These are phyloP conservation scores for Pandemis heparana DNA, from an alignment of 2,888 invertebrate species.

Conservation along the genomic window DNA sequence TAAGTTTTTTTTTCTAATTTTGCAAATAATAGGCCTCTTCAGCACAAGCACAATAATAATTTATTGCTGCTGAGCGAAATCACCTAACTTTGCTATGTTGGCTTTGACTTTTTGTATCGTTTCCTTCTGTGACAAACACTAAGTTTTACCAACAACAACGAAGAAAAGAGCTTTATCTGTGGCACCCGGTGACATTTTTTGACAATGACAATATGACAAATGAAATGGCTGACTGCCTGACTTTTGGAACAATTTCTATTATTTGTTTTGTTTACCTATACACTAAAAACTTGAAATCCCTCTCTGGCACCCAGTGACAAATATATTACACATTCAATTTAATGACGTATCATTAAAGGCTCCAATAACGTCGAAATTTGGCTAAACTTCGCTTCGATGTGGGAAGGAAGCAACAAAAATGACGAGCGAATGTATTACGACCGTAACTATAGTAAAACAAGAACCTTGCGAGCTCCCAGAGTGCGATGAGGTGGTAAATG, in stretches of 20 bases:
- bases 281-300: background rate
- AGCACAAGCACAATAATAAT: no score
- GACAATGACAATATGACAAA: background rate
- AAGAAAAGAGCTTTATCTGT: conserved; percentile 2
- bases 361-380: background rate
- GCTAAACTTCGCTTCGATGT: background rate
- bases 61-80: no score
- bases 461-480: conserved; percentile 4
- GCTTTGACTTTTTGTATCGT: background rate
- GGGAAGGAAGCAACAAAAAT: background rate
- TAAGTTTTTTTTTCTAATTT: no score
- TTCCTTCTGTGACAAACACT: background rate
- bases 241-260: background rate
- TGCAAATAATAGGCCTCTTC: no score
- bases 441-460: background rate
- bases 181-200: background rate
- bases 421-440: background rate
- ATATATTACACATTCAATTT: background rate
- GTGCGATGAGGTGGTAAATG: background rate
- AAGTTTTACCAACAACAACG: background rate
- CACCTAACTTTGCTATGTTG: background rate
- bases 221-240: conserved; percentile 1
- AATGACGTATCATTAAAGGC: background rate
- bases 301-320: background rate
- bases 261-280: background rate